A percentile compares a stretch with the other conserved stretches of the same genome.
phyloP scores from a whole-genome alignment of 2,888 invertebrate genomes.

The Cheiracanthium punctorium region DNA sequence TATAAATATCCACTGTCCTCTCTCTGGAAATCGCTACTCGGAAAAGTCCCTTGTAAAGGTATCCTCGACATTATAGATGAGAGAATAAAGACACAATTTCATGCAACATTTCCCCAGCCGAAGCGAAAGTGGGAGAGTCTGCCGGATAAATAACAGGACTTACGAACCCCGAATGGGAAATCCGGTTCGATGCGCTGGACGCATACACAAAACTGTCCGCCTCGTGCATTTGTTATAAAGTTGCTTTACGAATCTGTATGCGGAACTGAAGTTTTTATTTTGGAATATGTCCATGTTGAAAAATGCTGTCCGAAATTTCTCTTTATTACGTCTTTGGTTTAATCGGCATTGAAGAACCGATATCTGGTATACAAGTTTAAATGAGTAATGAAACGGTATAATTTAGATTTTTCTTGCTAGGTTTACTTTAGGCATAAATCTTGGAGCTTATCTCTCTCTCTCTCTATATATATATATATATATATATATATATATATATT shows the following conservation, averaged over 20 bases:
- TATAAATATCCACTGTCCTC: background rate
- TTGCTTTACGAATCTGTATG: background rate
- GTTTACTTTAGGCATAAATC: too few species aligned
- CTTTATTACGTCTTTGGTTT: too few species aligned
- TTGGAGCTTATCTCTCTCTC: too few species aligned
- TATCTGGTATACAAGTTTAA: too few species aligned
- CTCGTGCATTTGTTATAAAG: background rate
- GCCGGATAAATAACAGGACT: constrained; percentile 8
- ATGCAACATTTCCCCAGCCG: background rate
- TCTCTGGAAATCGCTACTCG: background rate
- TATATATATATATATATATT: too few species aligned
- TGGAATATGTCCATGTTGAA: background rate
- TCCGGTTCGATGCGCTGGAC: background rate
- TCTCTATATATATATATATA: too few species aligned
- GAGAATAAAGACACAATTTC: constrained; percentile 1
- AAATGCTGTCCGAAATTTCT: too few species aligned
- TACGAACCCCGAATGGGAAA: background rate
- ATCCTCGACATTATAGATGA: background rate
- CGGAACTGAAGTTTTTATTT: background rate
- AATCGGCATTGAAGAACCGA: too few species aligned
- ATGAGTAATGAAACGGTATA: too few species aligned
- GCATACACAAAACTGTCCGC: background rate
- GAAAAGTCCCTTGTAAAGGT: background rate
- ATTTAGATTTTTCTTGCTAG: too few species aligned
- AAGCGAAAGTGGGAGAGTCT: background rate